These are phyloP conservation scores for Catonia carolina DNA, from an alignment of 2,888 invertebrate genomes.

Conservation along the genomic window DNA sequence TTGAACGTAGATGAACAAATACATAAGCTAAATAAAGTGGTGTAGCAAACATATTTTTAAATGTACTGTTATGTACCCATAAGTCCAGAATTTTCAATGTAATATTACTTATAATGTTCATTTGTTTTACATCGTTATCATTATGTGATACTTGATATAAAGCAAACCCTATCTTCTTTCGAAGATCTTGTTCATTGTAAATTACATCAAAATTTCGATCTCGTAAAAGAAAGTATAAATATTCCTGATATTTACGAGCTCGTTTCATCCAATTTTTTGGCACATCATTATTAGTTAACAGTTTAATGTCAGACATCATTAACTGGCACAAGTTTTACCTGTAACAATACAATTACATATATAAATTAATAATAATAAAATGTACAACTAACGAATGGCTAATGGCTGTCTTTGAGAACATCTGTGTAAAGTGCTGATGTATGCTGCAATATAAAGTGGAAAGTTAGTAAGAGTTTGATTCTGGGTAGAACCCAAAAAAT, in stretches of 20 bases:
- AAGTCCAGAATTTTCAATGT: conserved; percentile 15
- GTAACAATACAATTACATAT: too few relatives aligned
- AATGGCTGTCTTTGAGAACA: too few relatives aligned
- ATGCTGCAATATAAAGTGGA: too few relatives aligned
- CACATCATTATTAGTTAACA: too few relatives aligned
- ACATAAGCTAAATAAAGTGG: conserved; percentile 9
- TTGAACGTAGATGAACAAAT: conserved; percentile 13
- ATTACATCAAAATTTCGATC: conserved; percentile 16
- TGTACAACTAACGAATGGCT: too few relatives aligned
- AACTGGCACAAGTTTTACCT: too few relatives aligned
- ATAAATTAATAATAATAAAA: too few relatives aligned
- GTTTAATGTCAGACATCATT: too few relatives aligned
- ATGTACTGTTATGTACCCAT: neutral
- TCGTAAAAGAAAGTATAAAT: conserved; percentile 16
- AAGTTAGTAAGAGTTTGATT: too few relatives aligned
- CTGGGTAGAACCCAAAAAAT: too few relatives aligned
- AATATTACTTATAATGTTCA: conserved; percentile 5
- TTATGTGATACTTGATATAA: conserved; percentile 13
- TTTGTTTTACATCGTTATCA: conserved; percentile 10
- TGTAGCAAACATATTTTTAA: neutral
- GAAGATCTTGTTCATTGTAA: neutral
- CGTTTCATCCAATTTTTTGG: conserved; percentile 13
- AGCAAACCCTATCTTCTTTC: conserved; percentile 19
- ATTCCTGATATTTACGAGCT: conserved; percentile 21
- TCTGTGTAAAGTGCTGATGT: too few relatives aligned